Evolutionary conservation across 1,140 invertebrate species (phyloP).

Genomic region (Lucilia cuprina): DNA sequence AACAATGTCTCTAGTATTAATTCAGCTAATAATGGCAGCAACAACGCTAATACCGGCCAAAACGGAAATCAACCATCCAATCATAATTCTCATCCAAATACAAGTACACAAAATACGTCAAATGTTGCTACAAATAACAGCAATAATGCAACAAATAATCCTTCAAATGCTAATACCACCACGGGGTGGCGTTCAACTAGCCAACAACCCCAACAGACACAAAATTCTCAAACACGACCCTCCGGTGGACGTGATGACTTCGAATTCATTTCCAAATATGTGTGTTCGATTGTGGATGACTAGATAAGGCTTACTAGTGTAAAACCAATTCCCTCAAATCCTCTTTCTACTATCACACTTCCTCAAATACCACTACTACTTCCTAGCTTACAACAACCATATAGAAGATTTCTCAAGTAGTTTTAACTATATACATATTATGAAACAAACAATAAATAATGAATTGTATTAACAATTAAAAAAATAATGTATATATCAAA

Average conservation of each 20-base stretch:
- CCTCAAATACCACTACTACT: constrained; percentile 25
- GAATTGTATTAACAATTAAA: constrained; percentile 1
- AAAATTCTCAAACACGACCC: constrained; percentile 53
- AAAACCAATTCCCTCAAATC: constrained; percentile 20
- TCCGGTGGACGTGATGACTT: constrained; percentile 57
- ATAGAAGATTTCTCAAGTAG: constrained; percentile 35
- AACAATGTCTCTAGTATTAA: constrained; percentile 24
- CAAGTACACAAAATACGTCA: constrained; percentile 32
- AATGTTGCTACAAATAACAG: constrained; percentile 25
- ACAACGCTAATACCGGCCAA: constrained; percentile 38
- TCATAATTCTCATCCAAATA: constrained; percentile 51
- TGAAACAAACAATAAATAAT: constrained; percentile 24
- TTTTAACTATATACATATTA: constrained; percentile 24
- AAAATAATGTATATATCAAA: constrained; percentile 9
- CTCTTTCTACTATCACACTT: constrained; percentile 25
- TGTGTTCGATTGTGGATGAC: constrained; percentile 62
- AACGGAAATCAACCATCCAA: constrained; percentile 32
- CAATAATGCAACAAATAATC: constrained; percentile 19
- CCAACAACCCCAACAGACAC: constrained; percentile 53
- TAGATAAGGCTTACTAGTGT: constrained; percentile 40
- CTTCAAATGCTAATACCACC: constrained; percentile 20
- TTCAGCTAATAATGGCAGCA: constrained; percentile 38
- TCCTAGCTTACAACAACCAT: constrained; percentile 28
- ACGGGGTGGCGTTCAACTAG: constrained; percentile 44
- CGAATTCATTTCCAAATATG: constrained; percentile 59